These are phyloP conservation scores for Heliconius hermathena DNA, from an alignment of 1,140 invertebrate species.

Conservation along the genomic window DNA sequence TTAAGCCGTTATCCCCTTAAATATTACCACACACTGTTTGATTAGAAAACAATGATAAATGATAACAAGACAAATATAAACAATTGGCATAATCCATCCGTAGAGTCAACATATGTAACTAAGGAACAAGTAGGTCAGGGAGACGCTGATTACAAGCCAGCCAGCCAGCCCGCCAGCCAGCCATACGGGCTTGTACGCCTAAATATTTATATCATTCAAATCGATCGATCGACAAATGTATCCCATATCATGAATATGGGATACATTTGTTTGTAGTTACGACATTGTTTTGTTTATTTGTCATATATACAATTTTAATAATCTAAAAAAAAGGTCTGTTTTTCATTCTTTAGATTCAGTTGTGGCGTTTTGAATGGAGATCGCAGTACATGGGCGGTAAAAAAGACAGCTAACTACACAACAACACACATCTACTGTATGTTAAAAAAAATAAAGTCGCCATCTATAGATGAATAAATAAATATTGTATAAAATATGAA, in stretches of 20 bases:
- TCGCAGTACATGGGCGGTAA: too few species aligned
- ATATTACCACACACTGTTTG: conserved; percentile 23
- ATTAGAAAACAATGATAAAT: conserved; percentile 31
- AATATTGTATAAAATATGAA: too few species aligned
- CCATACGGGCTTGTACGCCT: conserved; percentile 23
- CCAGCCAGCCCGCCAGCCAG: background rate
- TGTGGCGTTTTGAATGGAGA: too few species aligned
- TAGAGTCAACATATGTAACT: conserved; percentile 24
- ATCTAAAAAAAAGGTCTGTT: too few species aligned
- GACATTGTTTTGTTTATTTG: background rate
- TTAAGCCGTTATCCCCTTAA: background rate
- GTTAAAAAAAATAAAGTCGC: background rate
- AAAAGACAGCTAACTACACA: too few species aligned
- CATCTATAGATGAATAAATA: too few species aligned
- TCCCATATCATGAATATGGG: background rate
- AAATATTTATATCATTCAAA: conserved; percentile 27
- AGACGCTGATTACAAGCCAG: conserved; percentile 18
- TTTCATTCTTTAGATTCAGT: too few species aligned
- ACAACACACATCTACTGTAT: background rate
- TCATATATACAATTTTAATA: background rate
- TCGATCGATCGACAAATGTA: too few species aligned
- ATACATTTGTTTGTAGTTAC: background rate
- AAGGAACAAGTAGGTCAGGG: conserved; percentile 26
- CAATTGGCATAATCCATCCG: conserved; percentile 23
- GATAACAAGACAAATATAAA: conserved; percentile 13